Evolutionary conservation across 1,140 invertebrate species (phyloP).

Genomic region (Megathymus violae): DNA sequence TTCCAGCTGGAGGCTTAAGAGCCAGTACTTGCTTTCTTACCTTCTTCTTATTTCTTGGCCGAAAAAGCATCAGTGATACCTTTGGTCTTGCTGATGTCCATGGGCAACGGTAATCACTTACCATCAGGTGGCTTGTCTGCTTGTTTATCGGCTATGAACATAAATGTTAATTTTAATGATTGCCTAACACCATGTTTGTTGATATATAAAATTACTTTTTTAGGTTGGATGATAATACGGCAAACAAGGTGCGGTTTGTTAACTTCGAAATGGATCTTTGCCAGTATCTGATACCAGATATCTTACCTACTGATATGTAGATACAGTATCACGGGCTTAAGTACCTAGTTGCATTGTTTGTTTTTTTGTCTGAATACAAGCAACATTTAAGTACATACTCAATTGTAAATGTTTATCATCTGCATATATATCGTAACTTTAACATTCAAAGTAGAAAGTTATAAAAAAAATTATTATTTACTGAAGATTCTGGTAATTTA

Average conservation of each 20-base stretch:
- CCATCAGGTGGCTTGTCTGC: no score
- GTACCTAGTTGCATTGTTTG: not conserved
- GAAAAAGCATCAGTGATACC: no score
- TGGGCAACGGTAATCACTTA: no score
- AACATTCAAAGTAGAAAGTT: not conserved
- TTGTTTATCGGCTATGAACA: no score
- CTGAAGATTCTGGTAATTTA: no score
- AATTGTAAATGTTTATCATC: not conserved
- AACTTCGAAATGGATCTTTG: conserved; percentile 88
- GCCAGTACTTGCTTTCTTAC: no score
- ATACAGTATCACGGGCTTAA: not conserved
- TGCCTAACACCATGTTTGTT: no score
- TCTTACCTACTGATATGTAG: conserved; percentile 88
- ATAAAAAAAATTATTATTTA: no score
- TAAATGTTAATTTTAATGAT: no score
- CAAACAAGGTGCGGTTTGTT: conserved; percentile 89
- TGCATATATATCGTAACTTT: not conserved
- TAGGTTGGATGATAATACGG: conserved; percentile 90
- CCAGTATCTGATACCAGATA: conserved; percentile 89
- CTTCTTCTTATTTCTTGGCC: no score
- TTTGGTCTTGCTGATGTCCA: no score
- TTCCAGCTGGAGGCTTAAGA: no score
- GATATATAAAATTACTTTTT: conserved; percentile 41
- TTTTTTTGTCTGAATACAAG: not conserved
- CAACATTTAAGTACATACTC: not conserved